phyloP scores from a whole-genome alignment of 2,797 vertebrate species.

The Mormyrus hasselquistii region DNA sequence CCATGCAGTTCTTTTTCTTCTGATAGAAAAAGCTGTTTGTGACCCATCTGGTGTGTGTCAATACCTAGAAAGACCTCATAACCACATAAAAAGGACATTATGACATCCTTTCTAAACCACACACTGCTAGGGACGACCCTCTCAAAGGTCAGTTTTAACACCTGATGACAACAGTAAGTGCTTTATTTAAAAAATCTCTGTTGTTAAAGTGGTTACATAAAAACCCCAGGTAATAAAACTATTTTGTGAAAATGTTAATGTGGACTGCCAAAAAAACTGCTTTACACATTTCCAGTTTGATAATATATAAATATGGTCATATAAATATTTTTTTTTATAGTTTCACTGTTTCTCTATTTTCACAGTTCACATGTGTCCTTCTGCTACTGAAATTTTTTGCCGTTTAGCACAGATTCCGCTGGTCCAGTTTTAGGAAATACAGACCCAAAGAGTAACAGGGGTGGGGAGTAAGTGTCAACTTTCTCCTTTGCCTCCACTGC shows the following conservation, averaged over 20 bases:
- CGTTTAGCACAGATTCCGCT: neutral
- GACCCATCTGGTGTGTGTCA: neutral
- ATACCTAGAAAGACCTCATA: neutral
- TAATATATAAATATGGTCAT: neutral
- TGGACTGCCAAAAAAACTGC: neutral
- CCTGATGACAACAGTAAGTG: neutral
- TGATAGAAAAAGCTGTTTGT: neutral
- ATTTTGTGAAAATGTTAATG: neutral
- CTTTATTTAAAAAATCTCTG: neutral
- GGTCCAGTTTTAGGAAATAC: neutral
- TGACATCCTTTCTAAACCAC: neutral
- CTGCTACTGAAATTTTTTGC: neutral
- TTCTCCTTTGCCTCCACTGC: constrained; percentile 40
- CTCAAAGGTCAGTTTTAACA: neutral
- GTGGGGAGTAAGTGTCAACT: constrained; percentile 26
- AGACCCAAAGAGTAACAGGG: neutral
- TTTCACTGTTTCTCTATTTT: neutral
- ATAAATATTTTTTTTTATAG: neutral
- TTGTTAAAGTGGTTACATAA: neutral
- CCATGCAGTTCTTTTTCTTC: neutral
- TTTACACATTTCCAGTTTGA: neutral
- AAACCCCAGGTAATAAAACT: neutral
- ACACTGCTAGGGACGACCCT: neutral
- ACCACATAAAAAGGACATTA: neutral
- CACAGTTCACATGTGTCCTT: neutral